Base-by-base conservation (phyloP, 2,888 invertebrate species). In the Xestia ashworthii region DNA sequence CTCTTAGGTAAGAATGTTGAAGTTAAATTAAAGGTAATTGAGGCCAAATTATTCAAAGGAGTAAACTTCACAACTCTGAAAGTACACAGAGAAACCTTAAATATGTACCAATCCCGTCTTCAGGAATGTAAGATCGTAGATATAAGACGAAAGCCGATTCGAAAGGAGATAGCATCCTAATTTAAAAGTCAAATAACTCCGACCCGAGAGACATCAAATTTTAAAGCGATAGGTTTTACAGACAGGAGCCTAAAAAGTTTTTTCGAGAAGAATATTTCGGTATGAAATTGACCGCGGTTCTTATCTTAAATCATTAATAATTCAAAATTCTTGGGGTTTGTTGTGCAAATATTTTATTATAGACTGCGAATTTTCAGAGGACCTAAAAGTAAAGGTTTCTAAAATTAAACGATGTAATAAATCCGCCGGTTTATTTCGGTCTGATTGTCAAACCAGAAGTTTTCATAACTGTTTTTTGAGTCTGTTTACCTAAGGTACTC, bases 161-260 rank as follows among this genome's bases (percentile, higher is more conserved):
- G 79, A 90, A 89, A 87, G 58, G 62, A 90, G 84, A 86, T 85
- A 80, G 89, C 85, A 87, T 83, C 85, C 73, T 80, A 86, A 92
- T 93, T 92, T 93, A 89, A 93, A 93, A 93, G 90, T 93, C 92
- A 91, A 92, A 92, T 91, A 91, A 86, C 84, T 78, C 78, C 75
- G 85, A 64, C 77, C 83, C 74, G 41, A 69, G 84, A 73, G 75
- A 85, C 76, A 72, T 79, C 73, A 76, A 83, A 86, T 76, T 80
- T 88, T 85, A 70, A 82, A 79, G 76, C 65, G 67, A 75, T 78
- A 74, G 76, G 67, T 80, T 71, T 75, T 82, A 72, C 32, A 82
- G 58, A 60, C 67, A 62, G 76, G 46, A 55, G 38, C 58, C 46
- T 53, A 44, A 65, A 65, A 68, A 58, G 38, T 60, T 81, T 73